These are phyloP conservation scores for Hydraecia micacea DNA, from an alignment of 2,888 invertebrate genomes.

Conservation along the genomic window DNA sequence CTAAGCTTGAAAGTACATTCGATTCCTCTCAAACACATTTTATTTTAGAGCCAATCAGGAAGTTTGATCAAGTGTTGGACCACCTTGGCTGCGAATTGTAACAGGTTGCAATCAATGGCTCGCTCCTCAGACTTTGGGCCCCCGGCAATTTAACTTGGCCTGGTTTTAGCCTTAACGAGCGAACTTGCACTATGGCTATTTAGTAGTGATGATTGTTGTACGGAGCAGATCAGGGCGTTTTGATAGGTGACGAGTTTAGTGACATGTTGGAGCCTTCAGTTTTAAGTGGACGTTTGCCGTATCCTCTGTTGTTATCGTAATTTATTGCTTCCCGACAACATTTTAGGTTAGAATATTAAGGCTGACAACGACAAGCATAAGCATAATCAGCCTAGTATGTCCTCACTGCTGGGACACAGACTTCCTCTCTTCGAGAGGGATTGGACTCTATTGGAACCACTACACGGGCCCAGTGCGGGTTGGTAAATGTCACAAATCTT, in stretches of 20 bases:
- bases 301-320: neutral
- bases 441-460: neutral
- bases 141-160: slow-evolving; percentile 63
- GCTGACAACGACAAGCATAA: too few species aligned
- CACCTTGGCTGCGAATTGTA: slow-evolving; percentile 59
- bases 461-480: neutral
- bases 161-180: slow-evolving; percentile 58
- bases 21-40: slow-evolving; percentile 25
- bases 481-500: neutral
- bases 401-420: neutral
- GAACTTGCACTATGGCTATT: slow-evolving; percentile 55
- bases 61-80: slow-evolving; percentile 57
- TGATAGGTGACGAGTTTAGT: slow-evolving; percentile 25
- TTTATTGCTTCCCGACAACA: neutral
- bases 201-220: slow-evolving; percentile 49
- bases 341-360: neutral
- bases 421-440: neutral
- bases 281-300: neutral
- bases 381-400: neutral
- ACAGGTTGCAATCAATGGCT: slow-evolving; percentile 67
- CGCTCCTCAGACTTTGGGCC: slow-evolving; percentile 45
- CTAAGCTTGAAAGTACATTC: slow-evolving; percentile 20
- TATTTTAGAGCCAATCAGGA: slow-evolving; percentile 60
- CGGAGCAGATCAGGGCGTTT: slow-evolving; percentile 34
- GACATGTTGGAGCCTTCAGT: neutral